A percentile compares a stretch with the other conserved stretches of the same genome.
Evolutionary conservation across 2,113 vertebrate genomes (phyloP).

Genomic region (Penelope pileata): DNA sequence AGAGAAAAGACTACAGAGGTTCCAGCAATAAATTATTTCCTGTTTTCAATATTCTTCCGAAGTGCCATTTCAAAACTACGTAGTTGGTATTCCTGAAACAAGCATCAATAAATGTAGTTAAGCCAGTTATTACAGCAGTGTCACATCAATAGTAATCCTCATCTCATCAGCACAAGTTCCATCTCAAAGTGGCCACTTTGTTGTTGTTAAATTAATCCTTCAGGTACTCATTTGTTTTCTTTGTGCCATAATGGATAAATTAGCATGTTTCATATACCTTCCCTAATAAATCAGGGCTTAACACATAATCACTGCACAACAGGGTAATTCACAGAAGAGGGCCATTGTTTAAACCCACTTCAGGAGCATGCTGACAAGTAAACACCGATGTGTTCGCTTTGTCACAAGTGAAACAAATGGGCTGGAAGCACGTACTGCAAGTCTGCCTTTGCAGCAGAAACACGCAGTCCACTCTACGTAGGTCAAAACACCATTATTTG

Average conservation of each 20-base stretch:
- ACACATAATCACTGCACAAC: neutral
- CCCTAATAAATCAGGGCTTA: neutral
- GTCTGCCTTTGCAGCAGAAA: neutral
- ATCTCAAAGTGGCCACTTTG: neutral
- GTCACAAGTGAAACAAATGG: neutral
- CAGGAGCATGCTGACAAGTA: neutral
- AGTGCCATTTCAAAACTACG: neutral
- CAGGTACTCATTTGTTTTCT: neutral
- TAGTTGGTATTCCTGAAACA: neutral
- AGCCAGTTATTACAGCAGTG: neutral
- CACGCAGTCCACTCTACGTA: neutral
- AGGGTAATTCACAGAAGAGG: neutral
- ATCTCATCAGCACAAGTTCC: neutral
- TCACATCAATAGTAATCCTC: neutral
- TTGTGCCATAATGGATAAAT: conserved; percentile 20
- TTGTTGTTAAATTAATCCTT: neutral
- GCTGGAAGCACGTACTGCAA: neutral
- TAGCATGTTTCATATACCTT: neutral
- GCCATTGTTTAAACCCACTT: neutral
- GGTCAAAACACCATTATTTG: neutral
- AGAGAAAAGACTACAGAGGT: neutral
- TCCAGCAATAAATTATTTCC: neutral
- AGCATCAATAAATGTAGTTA: neutral
- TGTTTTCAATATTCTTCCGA: neutral
- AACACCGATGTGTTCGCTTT: neutral